phyloP scores from a whole-genome alignment of 1,140 invertebrate species.

The Maniola jurtina region DNA sequence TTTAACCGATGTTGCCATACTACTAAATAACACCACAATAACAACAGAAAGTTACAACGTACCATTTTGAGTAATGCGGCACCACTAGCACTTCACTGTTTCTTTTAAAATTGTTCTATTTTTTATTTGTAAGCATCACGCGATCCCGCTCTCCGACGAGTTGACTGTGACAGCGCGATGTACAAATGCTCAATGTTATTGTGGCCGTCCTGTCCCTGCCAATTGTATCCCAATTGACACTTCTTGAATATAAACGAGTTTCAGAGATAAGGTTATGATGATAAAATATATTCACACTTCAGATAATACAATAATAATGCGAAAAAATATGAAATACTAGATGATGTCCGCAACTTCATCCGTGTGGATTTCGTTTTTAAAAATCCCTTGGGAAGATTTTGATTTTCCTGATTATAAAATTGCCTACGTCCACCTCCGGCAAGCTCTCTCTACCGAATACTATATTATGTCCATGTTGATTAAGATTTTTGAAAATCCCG shows the following conservation, averaged over 20 bases:
- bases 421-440: no score
- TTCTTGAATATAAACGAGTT: slow-evolving; percentile 27
- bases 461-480: no score
- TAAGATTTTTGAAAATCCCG: no score
- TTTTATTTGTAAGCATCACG: slow-evolving; percentile 9
- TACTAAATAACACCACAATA: neutral
- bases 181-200: slow-evolving; percentile 31
- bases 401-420: no score
- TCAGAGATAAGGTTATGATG: slow-evolving; percentile 22
- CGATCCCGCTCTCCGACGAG: slow-evolving; percentile 23
- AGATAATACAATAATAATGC: neutral
- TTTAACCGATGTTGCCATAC: neutral
- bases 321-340: neutral
- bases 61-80: slow-evolving; percentile 16
- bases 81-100: slow-evolving; percentile 16
- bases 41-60: slow-evolving; percentile 11
- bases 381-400: no score
- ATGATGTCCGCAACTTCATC: no score
- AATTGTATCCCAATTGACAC: slow-evolving; percentile 46
- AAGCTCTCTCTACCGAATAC: no score
- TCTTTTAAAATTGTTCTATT: neutral
- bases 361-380: no score
- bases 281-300: neutral
- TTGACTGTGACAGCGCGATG: slow-evolving; percentile 26
- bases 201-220: slow-evolving; percentile 33